Evolutionary conservation across 2,113 vertebrate genomes (phyloP).

Genomic region (Irena cyanogastra): DNA sequence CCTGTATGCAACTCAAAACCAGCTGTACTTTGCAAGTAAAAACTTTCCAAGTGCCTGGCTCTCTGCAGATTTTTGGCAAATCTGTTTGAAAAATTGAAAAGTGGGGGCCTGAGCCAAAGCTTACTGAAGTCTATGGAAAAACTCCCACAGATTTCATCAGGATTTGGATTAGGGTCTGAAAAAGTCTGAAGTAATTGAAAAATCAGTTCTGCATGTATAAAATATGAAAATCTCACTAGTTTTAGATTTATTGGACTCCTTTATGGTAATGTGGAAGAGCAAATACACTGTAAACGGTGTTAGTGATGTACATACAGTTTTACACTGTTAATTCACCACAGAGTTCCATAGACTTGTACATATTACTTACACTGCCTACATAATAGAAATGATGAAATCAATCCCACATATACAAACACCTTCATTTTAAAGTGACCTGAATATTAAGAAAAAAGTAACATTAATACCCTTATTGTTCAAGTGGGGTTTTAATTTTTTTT

Average conservation of each 20-base stretch:
- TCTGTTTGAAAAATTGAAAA: slow-evolving; percentile 33
- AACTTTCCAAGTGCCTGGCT: slow-evolving; percentile 44
- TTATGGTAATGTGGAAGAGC: background rate
- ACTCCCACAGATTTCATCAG: slow-evolving; percentile 58
- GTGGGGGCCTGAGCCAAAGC: slow-evolving; percentile 13
- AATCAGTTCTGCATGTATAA: slow-evolving; percentile 37
- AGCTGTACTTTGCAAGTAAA: slow-evolving; percentile 40
- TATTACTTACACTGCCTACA: background rate
- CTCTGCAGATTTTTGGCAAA: slow-evolving; percentile 51
- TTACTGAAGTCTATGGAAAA: slow-evolving; percentile 51
- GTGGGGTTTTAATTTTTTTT: background rate
- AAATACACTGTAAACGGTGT: background rate
- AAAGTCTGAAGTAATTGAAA: slow-evolving; percentile 56
- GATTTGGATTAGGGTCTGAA: slow-evolving; percentile 40
- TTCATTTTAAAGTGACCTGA: background rate
- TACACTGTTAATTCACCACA: background rate
- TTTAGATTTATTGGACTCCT: slow-evolving; percentile 21
- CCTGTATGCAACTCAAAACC: slow-evolving; percentile 20
- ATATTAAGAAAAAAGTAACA: background rate
- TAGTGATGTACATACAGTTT: background rate
- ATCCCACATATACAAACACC: background rate
- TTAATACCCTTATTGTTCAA: background rate
- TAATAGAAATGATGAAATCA: background rate
- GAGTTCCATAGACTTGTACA: background rate
- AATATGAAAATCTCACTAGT: slow-evolving; percentile 24